phyloP scores from a whole-genome alignment of 2,797 vertebrate species.

The Bothrops alternatus region DNA sequence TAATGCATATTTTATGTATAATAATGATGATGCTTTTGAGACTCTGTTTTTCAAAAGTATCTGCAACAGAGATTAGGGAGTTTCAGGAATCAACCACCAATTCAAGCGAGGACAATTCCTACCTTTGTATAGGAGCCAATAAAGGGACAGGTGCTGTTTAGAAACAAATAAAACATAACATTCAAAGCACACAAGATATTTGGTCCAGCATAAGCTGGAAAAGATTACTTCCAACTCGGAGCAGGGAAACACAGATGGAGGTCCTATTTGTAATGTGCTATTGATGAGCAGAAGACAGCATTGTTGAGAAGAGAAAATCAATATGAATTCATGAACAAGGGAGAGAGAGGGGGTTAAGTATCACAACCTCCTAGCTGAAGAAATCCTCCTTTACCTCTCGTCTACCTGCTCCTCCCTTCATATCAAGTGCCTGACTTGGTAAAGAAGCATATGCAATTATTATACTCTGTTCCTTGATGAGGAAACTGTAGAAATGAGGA shows the following conservation, averaged over 20 bases:
- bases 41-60: neutral
- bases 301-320: neutral
- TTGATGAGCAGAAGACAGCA: neutral
- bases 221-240: neutral
- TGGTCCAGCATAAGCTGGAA: neutral
- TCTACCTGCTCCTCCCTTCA: neutral
- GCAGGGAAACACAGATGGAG: neutral
- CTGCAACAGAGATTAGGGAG: neutral
- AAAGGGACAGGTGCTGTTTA: neutral
- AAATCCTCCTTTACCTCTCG: neutral
- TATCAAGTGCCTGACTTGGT: neutral
- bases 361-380: neutral
- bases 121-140: neutral
- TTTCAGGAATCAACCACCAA: neutral
- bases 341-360: neutral
- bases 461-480: neutral
- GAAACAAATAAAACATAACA: neutral
- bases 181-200: neutral
- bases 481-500: neutral
- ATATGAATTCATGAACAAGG: neutral
- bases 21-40: neutral
- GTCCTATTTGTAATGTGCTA: neutral
- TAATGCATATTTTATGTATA: neutral
- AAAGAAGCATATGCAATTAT: neutral
- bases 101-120: neutral